Base-by-base conservation (phyloP, 2,888 invertebrate genomes). In the Pachydiplax longipennis region DNA sequence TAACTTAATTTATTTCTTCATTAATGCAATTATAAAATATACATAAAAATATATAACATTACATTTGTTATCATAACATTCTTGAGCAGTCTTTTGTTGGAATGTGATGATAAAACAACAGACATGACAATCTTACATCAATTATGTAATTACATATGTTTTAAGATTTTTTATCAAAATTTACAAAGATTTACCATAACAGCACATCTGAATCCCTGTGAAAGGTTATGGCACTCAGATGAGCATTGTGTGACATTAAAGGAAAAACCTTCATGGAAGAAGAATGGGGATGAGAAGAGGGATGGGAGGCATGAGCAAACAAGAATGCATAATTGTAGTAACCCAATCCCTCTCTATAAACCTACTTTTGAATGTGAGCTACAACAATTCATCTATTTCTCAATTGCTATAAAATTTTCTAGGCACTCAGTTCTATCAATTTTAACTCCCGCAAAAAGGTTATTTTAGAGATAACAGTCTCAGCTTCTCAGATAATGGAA, bases 71-170 rank as follows among this genome's bases (percentile, higher is more conserved):
- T 61, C 61, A 87, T 61, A 37, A 35, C 22, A 87, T n/a, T 61
- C 87, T 87, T 87, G 87, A 87, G 87, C 87, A 87, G 87, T 87
- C 87, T 87, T 48, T 87, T n/a, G 73, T 87, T 15, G 48, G 65
- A 87, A 65, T 87, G 87, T 87, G 65, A 37, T 87, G 61, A 6
- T n/a, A 31, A 61, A 87, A 87, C 37, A 58, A 58, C 61, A 25
- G 13, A 40, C 18, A 61, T 40, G 13, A n/a, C 40, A 87, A 35
- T 31, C 53, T 53, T 31, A 31, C 81, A 53, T n/a, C 48, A 83
- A 61, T 8, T 18, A 40, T n/a, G 2, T 35, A 22, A 37, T 37
- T 61, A 13, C 37, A 37, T 53, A 53, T n/a, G 35, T 37, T 37
- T 37, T 35, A 37, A 58, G 10, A 58, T 83, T 22, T 4, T 13